These are phyloP conservation scores for Enteromius anoplus DNA, from an alignment of 2,797 vertebrate genomes.

Conservation along the genomic window DNA sequence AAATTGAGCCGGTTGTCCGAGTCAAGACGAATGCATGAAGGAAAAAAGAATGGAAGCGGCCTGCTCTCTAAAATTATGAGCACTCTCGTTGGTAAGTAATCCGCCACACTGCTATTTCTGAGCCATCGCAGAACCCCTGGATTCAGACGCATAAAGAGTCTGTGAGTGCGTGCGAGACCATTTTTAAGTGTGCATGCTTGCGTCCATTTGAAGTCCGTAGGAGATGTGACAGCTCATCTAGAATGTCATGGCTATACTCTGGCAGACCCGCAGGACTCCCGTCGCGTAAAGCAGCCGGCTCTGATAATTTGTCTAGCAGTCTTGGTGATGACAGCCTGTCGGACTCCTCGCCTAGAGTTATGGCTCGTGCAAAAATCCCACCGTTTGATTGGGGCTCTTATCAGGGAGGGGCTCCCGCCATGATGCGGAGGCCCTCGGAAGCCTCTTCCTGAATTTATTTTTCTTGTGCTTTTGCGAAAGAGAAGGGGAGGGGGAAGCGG, in stretches of 20 bases:
- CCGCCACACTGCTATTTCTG: conserved; percentile 46
- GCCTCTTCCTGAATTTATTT: conserved; percentile 69
- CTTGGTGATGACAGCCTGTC: conserved; percentile 71
- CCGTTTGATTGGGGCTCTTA: conserved; percentile 63
- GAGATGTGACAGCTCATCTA: conserved; percentile 76
- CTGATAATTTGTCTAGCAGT: conserved; percentile 74
- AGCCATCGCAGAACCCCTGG: conserved; percentile 47
- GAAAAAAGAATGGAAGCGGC: conserved; percentile 11
- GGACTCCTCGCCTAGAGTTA: conserved; percentile 59
- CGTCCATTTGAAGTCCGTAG: conserved; percentile 68
- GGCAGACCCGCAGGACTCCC: conserved; percentile 64
- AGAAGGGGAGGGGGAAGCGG: conserved; percentile 36
- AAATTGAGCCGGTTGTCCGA: conserved; percentile 36
- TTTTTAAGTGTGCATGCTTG: conserved; percentile 50
- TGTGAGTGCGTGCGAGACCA: conserved; percentile 9
- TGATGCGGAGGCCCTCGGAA: conserved; percentile 65
- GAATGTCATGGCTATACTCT: conserved; percentile 70
- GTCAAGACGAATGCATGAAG: conserved; percentile 40
- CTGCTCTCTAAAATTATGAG: conserved; percentile 32
- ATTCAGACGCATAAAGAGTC: conserved; percentile 28
- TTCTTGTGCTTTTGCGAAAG: conserved; percentile 63
- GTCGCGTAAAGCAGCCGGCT: conserved; percentile 65
- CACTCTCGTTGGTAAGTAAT: conserved; percentile 43
- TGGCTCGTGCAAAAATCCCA: conserved; percentile 62
- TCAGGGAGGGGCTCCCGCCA: conserved; percentile 59